A percentile compares a stretch with the other conserved stretches of the same genome.
Conservation (phyloP, 1,140 invertebrate species). For the Saccostrea cuccullata region DNA sequence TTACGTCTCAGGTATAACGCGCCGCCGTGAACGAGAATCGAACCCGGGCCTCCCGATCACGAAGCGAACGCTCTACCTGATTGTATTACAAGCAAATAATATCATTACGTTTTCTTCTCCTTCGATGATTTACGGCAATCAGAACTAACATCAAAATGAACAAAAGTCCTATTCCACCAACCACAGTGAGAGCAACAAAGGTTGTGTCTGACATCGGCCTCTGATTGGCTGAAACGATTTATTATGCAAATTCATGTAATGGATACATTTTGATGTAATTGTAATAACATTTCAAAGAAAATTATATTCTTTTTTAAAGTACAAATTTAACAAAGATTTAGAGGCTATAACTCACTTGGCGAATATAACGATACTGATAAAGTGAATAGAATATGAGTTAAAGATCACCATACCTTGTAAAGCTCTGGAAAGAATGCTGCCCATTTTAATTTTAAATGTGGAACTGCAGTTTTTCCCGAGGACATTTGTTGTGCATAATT, state of each 20-base stretch:
- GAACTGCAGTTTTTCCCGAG: background rate
- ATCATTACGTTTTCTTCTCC: background rate
- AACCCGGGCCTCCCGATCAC: no score
- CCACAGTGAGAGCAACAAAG: background rate
- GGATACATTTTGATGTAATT: no score
- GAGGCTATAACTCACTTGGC: no score
- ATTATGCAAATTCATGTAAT: background rate
- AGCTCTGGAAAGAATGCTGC: background rate
- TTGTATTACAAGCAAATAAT: background rate
- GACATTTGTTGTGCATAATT: background rate
- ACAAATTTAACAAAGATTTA: no score
- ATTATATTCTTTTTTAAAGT: no score
- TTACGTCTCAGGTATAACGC: no score
- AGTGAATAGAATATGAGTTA: no score
- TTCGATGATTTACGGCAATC: background rate
- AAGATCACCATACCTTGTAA: background rate
- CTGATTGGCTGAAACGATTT: background rate
- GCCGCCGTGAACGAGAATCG: no score
- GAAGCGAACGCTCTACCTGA: no score
- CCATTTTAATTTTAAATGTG: slow-evolving; percentile 13
- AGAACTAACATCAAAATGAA: background rate
- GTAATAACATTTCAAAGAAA: no score
- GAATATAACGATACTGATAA: no score
- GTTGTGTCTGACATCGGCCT: background rate
- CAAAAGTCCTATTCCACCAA: background rate